Evolutionary conservation across 2,797 vertebrate species (phyloP), one percentile per base, ranked within the genome.

Genomic region (Micropoecilia bifurca): DNA sequence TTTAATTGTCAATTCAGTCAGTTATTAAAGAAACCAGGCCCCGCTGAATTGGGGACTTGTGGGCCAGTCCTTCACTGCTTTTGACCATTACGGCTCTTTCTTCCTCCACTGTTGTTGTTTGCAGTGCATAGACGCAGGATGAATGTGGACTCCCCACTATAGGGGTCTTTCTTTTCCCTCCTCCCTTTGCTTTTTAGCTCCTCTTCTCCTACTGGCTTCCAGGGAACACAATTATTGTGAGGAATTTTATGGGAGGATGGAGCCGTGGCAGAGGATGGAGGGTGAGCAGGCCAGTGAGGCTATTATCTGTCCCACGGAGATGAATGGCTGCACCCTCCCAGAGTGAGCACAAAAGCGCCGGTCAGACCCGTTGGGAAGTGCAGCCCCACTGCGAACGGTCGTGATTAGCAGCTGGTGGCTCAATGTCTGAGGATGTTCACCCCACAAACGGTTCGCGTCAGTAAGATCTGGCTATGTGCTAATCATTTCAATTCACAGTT

Each of bases 1-100:
- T 96, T 97, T 97, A 97, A 97, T 94, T 95, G 95, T 93, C 92
- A 92, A 87, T 95, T 96, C 94, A 91, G 92, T 96, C 95, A 90
- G 95, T 94, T 95, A 91, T 95, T 94, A 91, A 95, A 93, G 96
- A 95, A 94, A 93, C 93, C 93, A 93, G 88, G 94, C 93, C 86
- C 89, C 59, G 79, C 87, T 93, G 91, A 95, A 93, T 93, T 95
- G 92, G 93, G 92, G 95, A 92, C 94, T 77, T 81, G 88, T 91
- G 90, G 93, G 91, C 90, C 79, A 93, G 94, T 94, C 93, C 91
- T 95, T 91, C 86, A 95, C 92, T 87, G 92, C 95, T 96, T 95
- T 94, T 95, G 96, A 94, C 95, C 91, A 79, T 91, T 90, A 91
- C 86, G 86, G 85, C 85, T 93, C 90, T 81, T 95, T 96, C 94